Base-by-base conservation (phyloP, 1,140 invertebrate species). In the Octopus bimaculoides region DNA sequence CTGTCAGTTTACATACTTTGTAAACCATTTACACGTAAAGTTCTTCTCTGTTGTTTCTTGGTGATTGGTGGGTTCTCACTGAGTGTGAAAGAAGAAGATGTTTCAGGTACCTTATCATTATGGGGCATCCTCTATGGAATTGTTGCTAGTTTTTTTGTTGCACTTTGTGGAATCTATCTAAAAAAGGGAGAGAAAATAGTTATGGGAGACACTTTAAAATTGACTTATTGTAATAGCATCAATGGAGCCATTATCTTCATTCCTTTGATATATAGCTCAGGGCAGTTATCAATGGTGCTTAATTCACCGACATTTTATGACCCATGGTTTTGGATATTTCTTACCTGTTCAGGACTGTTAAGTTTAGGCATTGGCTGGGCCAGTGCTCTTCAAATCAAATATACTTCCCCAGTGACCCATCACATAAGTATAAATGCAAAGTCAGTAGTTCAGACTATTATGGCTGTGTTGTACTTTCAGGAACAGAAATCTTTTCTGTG, bases 381-480 rank as follows among this genome's bases (percentile, higher is more conserved):
- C 9, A 89, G 89, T 81, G 86, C 86, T 41, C 77, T 88, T 41
- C 88, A 89, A 80, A 89, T 90, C 54, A 84, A 89, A 56, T 83
- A 88, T 53, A 90, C 89, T 0, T 89, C 89, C 3, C 89, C 89
- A 0, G 85, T 89, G 5, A 88, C 88, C 4, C 89, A 90, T 81
- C 88, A 90, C 77, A 86, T 90, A 54, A 90, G 89, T 79, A 89
- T 89, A 77, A 90, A 89, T 79, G 84, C 88, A 14, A 90, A 90
- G 76, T 88, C 89, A 3, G 85, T 90, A 6, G 71, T 85, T n/a
- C 89, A 89, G 85, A 90, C 89, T 10, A 74, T 89, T 52, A 81
- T 90, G 26, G 89, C 89, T 10, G 87, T 90, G 12, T 52, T 88
- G 8, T 85, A 84, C 75, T 87, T 85, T 80, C 79, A 85, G 4